Percentiles rank a stretch among this genome's conserved stretches.
Evolutionary conservation across 2,888 invertebrate species (phyloP).

Genomic region (Philaethria dido): DNA sequence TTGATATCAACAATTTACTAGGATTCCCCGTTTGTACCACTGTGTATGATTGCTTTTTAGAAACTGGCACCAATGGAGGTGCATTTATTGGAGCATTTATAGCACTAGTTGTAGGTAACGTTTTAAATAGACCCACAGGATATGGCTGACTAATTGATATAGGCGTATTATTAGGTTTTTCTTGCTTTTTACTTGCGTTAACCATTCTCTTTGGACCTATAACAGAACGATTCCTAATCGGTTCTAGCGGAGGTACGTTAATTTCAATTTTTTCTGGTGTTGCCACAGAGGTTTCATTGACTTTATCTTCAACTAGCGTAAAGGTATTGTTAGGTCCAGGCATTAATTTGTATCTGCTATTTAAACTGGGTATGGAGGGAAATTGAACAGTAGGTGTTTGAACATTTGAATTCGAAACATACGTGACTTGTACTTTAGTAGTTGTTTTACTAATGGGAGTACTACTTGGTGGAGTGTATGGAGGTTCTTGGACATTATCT

Average conservation of each 20-base stretch:
- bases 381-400: conserved; percentile 56
- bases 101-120: conserved; percentile 51
- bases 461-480: conserved; percentile 11
- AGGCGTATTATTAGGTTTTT: background rate
- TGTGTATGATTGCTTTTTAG: conserved; percentile 76
- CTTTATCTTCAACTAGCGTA: conserved; percentile 65
- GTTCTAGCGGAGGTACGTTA: conserved; percentile 3
- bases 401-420: conserved; percentile 28
- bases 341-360: conserved; percentile 67
- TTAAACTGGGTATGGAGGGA: conserved; percentile 59
- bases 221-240: conserved; percentile 11
- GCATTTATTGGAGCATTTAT: conserved; percentile 46
- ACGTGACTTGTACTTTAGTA: conserved; percentile 24
- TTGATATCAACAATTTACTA: conserved; percentile 75
- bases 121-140: conserved; percentile 74
- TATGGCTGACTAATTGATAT: conserved; percentile 57
- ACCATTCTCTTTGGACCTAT: conserved; percentile 22
- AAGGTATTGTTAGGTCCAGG: conserved; percentile 75
- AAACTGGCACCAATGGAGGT: conserved; percentile 63
- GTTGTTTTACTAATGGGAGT: conserved; percentile 33
- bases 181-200: background rate
- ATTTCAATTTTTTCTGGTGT: conserved; percentile 11
- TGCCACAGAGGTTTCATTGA: conserved; percentile 42
- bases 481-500: conserved; percentile 40
- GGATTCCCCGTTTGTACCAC: conserved; percentile 76